phyloP scores from a whole-genome alignment of 2,113 vertebrate genomes.

The Chamaea fasciata region DNA sequence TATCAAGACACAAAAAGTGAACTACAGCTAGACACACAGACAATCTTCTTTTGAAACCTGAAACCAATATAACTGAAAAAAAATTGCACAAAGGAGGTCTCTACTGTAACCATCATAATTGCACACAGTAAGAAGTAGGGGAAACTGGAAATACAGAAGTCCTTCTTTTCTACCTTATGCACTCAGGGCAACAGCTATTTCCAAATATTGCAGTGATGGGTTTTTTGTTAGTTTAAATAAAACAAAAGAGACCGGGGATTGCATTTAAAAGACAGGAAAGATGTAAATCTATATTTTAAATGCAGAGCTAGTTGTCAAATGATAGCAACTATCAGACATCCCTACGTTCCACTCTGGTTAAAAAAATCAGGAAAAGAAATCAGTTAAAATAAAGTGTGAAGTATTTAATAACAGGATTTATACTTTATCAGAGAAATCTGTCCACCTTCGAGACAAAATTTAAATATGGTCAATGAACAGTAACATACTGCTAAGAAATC shows the following conservation, averaged over 20 bases:
- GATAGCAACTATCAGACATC: not conserved
- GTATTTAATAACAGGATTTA: not conserved
- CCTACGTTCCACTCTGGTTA: not conserved
- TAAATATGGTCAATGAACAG: not conserved
- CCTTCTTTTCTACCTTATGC: not conserved
- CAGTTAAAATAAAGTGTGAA: not conserved
- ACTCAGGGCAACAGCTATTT: not conserved
- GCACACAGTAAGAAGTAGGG: not conserved
- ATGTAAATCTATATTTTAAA: not conserved
- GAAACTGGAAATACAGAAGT: not conserved
- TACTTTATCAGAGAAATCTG: not conserved
- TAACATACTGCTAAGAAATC: not conserved
- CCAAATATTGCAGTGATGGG: not conserved
- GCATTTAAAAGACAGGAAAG: not conserved
- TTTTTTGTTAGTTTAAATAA: not conserved
- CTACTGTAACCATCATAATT: not conserved
- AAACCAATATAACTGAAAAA: not conserved
- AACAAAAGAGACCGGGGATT: not conserved
- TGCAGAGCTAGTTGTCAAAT: not conserved
- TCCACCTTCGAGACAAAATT: not conserved
- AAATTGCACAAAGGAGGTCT: not conserved
- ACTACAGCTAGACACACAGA: not conserved
- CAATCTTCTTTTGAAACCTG: not conserved
- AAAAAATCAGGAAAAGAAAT: not conserved
- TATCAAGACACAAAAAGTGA: not conserved